phyloP scores from a whole-genome alignment of 2,888 invertebrate species.

The Chelonus formosanus region DNA sequence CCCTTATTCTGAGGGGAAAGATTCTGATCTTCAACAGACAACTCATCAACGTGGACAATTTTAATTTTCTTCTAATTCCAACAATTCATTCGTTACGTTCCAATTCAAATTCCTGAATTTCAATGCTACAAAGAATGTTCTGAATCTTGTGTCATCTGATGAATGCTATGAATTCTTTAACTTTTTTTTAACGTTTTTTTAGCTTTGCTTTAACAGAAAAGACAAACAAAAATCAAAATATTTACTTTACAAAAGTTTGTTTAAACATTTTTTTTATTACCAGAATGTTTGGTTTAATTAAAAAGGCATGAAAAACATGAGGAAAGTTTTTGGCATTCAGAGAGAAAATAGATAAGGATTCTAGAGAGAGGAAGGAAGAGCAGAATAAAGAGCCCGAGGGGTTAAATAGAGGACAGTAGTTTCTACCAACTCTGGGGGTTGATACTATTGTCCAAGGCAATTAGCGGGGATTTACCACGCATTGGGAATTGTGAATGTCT shows the following conservation, averaged over 20 bases:
- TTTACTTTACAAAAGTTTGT: too few species aligned
- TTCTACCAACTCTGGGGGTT: constrained; percentile 31
- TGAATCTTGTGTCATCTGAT: not conserved
- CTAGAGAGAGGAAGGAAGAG: not conserved
- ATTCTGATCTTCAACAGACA: not conserved
- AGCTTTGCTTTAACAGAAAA: too few species aligned
- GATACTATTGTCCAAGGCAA: constrained; percentile 43
- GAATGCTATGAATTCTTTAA: not conserved
- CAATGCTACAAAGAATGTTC: not conserved
- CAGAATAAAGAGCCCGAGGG: not conserved
- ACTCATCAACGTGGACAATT: not conserved
- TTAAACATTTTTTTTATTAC: too few species aligned
- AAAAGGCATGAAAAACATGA: not conserved
- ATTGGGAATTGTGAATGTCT: constrained; percentile 18
- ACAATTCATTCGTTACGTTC: constrained; percentile 15
- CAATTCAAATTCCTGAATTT: not conserved
- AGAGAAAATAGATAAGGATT: constrained; percentile 3
- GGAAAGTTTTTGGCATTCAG: not conserved
- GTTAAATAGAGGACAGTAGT: constrained; percentile 2
- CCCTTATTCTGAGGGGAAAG: not conserved
- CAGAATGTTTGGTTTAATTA: too few species aligned
- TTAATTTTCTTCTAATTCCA: constrained; percentile 14
- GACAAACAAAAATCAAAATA: too few species aligned
- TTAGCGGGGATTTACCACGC: constrained; percentile 49
- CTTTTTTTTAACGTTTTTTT: too few species aligned